Evolutionary conservation across 2,797 vertebrate genomes (phyloP), one percentile per base, ranked within the genome.

Genomic region (Lophius americanus): DNA sequence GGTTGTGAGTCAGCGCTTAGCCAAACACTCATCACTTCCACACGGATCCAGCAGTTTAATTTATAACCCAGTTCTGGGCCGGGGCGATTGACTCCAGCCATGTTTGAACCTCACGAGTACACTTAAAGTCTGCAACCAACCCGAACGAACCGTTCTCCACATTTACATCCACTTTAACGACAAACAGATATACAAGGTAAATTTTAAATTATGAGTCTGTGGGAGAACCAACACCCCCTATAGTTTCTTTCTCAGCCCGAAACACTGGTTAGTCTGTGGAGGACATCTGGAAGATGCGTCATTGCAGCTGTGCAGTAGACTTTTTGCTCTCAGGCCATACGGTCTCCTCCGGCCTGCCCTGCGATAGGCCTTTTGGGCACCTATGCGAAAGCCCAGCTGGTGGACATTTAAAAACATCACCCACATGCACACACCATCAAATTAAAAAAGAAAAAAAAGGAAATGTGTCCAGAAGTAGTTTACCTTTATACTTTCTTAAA

Each of bases 281-380:
- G 73, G 83, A 92, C 92, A 94, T 93, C 92, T 94, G 92, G 84
- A 89, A 84, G 90, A 93, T 90, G 85, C 85, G 86, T 93, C 89
- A 90, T 78, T 90, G 91, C 92, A 94, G 92, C 93, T 94, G 93
- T 86, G 78, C 69, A 62, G 70, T 62, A 91, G 86, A 84, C 83
- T 88, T 84, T 89, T 88, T 85, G 64, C 86, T 83, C 82, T 76
- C 64, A 44, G 90, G 90, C 87, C 90, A 92, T 89, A 92, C 90
- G 89, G 76, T 89, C 86, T 86, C 85, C 74, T 81, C 73, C 85
- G 84, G 79, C 53, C 70, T 79, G 76, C 67, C 80, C 79, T 64
- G 58, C 60, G 72, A 86, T 77, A 75, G 82, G 71, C 68, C 85
- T 78, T 88, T 85, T 79, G 83, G 81, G 85, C 84, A 91, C 79